Evolutionary conservation across 2,113 vertebrate genomes (phyloP).

Genomic region (Sisor rabdophorus): DNA sequence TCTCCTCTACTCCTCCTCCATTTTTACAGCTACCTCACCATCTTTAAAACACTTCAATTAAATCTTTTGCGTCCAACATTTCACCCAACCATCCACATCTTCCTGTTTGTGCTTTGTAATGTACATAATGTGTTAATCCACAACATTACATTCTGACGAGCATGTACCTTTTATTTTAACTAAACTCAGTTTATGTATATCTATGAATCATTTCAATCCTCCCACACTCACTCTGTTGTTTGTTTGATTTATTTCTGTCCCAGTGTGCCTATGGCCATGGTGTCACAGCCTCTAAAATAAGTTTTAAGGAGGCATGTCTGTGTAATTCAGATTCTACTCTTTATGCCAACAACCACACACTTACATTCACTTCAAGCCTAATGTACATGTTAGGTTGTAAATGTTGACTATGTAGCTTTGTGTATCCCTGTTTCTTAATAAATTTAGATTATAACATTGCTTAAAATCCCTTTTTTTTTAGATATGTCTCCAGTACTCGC

Average conservation of each 20-base stretch:
- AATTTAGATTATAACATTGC: neutral
- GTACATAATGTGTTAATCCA: neutral
- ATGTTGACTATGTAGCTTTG: neutral
- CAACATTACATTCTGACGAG: neutral
- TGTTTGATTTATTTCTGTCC: slow-evolving; percentile 1
- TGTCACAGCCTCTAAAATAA: neutral
- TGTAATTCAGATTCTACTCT: neutral
- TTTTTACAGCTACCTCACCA: slow-evolving; percentile 7
- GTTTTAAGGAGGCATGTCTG: neutral
- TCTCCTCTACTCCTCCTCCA: neutral
- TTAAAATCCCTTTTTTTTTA: slow-evolving; percentile 51
- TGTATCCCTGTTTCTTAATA: neutral
- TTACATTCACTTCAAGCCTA: too few relatives aligned
- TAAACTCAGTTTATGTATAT: neutral
- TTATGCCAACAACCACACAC: too few relatives aligned
- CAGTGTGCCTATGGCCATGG: neutral
- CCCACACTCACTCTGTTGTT: slow-evolving; percentile 1
- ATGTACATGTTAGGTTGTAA: too few relatives aligned
- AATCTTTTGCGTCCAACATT: neutral
- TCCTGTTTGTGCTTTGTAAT: slow-evolving; percentile 19
- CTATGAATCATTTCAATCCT: slow-evolving; percentile 19
- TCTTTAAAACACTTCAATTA: neutral
- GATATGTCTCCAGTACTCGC: slow-evolving; percentile 92
- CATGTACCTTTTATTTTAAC: neutral
- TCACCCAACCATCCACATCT: neutral